Base-by-base conservation (phyloP, 2,797 vertebrate species). In the Hydrolagus colliei region DNA sequence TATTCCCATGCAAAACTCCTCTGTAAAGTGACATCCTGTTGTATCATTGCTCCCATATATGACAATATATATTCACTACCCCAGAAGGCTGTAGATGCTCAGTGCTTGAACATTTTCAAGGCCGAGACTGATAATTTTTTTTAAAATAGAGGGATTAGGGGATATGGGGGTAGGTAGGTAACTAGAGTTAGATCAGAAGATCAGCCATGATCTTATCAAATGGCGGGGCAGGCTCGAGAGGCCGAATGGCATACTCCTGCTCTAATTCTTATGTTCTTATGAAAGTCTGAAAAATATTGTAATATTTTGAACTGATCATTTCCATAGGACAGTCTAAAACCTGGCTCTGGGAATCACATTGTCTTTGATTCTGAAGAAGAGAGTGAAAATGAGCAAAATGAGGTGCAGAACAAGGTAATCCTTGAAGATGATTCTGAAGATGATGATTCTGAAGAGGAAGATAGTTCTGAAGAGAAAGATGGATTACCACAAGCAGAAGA, bases 321-420 rank as follows among this genome's bases (percentile, higher is more conserved):
- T 88, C 20, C 73, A 32, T 79, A 98, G 97, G 96, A 97, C 12
- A 77, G 87, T 63, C 89, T 89, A 7, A 73, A 92, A 86, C 84
- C 90, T 87, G 89, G 87, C 87, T 93, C 92, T 86, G 92, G 93
- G 16, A 96, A 94, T 65, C 98, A 96, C 88, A 95, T 97, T 6
- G 88, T 97, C 87, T 98, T 99, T 20, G 88, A 92, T 90, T 98
- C 95, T 0, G 96, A 96, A 72, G 91, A 87, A 12, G 96, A 96
- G 65, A 90, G 88, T 0, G 92, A 94, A 73, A 88, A 73, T 61
- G 90, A 90, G 11, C 71, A 10, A 41, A 86, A 86, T 14, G 85
- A 87, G 6, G 41, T 52, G 41, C 41, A 52, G 41, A 86, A 16
- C 8, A 86, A 85, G 35, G 85, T 13, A 22, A 63, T 87, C 27